A percentile compares a stretch with the other conserved stretches of the same genome.
Evolutionary conservation across 2,888 invertebrate genomes (phyloP).

Genomic region (Siphonodentalium dalli): DNA sequence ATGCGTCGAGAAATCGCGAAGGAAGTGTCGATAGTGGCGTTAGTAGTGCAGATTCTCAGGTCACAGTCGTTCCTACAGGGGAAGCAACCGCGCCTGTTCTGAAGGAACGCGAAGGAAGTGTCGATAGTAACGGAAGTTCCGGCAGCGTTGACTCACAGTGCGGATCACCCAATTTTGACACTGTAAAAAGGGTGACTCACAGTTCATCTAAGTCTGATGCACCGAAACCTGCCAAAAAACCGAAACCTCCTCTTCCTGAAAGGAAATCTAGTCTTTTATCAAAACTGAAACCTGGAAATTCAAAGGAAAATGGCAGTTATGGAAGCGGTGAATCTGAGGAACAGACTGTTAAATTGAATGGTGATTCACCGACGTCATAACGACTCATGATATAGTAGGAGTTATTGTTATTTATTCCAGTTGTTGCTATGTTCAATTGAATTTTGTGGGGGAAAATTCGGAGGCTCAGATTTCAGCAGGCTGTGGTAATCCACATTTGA

Average conservation of each 20-base stretch:
- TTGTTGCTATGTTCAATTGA: too few species aligned
- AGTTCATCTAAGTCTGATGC: too few species aligned
- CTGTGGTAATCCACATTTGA: too few species aligned
- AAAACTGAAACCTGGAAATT: conserved; percentile 13
- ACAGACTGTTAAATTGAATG: too few species aligned
- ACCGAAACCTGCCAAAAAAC: conserved; percentile 27
- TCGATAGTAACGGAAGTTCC: conserved; percentile 39
- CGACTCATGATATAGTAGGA: too few species aligned
- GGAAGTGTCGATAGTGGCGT: neutral
- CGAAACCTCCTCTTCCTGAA: conserved; percentile 47
- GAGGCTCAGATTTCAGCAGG: too few species aligned
- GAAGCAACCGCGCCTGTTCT: neutral
- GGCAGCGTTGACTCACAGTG: conserved; percentile 46
- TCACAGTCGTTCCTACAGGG: conserved; percentile 11
- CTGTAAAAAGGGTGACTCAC: conserved; percentile 7
- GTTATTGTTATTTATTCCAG: too few species aligned
- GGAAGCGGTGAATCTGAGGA: too few species aligned
- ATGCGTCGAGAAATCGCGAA: conserved; percentile 3
- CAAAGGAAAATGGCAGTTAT: neutral
- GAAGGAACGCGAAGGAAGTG: conserved; percentile 34
- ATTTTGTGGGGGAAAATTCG: too few species aligned
- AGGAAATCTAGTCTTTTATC: conserved; percentile 45
- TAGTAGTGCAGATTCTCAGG: conserved; percentile 26
- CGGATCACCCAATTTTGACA: conserved; percentile 14
- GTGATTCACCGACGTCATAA: too few species aligned